phyloP scores from a whole-genome alignment of 2,888 invertebrate species.

The Pterostichus madidus region DNA sequence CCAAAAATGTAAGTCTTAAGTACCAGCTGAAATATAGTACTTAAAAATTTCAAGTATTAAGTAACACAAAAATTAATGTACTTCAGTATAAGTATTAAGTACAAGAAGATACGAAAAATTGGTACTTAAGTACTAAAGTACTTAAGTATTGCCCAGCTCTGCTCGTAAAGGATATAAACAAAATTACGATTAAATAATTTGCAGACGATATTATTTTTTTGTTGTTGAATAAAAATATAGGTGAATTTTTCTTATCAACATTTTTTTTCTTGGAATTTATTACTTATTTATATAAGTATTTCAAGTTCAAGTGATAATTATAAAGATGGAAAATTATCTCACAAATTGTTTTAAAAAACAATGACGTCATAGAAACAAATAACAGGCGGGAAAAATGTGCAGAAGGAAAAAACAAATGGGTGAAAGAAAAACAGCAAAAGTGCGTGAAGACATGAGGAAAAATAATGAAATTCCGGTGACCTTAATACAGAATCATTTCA shows the following conservation, averaged over 20 bases:
- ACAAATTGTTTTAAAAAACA: background rate
- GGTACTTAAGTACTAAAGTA: too few species aligned
- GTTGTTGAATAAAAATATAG: background rate
- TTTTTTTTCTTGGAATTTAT: conserved; percentile 11
- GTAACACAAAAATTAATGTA: too few species aligned
- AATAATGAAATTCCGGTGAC: conserved; percentile 47
- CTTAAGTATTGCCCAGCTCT: too few species aligned
- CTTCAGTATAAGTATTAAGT: too few species aligned
- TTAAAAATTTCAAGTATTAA: too few species aligned
- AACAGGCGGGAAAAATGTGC: background rate
- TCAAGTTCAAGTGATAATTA: conserved; percentile 36
- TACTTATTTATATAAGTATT: conserved; percentile 17
- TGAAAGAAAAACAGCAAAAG: background rate
- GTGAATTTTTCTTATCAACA: conserved; percentile 16
- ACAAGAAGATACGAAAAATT: too few species aligned
- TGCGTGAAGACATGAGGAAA: conserved; percentile 30
- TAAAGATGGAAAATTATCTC: background rate
- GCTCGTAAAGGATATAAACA: too few species aligned
- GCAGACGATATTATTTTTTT: too few species aligned
- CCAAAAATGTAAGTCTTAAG: too few species aligned
- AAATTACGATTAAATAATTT: too few species aligned
- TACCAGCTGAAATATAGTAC: too few species aligned
- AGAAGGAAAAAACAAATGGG: background rate
- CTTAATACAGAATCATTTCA: conserved; percentile 57
- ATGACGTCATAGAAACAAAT: background rate